phyloP scores from a whole-genome alignment of 2,797 vertebrate species.

The Crenichthys baileyi region DNA sequence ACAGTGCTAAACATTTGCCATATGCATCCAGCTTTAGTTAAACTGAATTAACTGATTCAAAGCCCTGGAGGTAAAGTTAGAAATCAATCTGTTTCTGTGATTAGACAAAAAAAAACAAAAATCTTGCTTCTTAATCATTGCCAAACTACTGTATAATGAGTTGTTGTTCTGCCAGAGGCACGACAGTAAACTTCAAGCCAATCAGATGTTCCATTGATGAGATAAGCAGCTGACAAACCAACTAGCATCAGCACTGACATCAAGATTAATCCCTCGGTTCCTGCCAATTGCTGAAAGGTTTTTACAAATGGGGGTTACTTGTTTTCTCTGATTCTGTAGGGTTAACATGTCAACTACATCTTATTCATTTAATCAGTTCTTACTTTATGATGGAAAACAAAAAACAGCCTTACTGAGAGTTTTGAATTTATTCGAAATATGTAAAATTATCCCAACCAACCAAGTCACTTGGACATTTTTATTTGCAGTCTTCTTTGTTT shows the following conservation, averaged over 20 bases:
- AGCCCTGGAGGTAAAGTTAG: not conserved
- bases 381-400: not conserved
- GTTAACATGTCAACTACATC: not conserved
- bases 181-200: not conserved
- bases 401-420: too few relatives aligned
- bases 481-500: too few relatives aligned
- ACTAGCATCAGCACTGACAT: not conserved
- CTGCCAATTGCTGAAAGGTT: not conserved
- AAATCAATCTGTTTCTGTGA: slow-evolving; percentile 8
- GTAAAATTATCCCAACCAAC: too few relatives aligned
- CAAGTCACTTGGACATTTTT: too few relatives aligned
- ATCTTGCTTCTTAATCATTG: not conserved
- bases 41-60: slow-evolving; percentile 2
- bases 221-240: slow-evolving; percentile 10
- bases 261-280: not conserved
- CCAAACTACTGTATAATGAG: not conserved
- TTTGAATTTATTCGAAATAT: too few relatives aligned
- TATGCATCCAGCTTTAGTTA: not conserved
- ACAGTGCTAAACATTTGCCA: not conserved
- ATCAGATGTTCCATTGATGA: not conserved
- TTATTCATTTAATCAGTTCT: not conserved
- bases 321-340: not conserved
- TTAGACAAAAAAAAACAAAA: not conserved
- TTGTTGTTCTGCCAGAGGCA: not conserved
- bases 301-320: not conserved